A percentile compares a stretch with the other conserved stretches of the same genome.
Conservation (phyloP, 2,113 vertebrate species). For the Charadrius vociferus region DNA sequence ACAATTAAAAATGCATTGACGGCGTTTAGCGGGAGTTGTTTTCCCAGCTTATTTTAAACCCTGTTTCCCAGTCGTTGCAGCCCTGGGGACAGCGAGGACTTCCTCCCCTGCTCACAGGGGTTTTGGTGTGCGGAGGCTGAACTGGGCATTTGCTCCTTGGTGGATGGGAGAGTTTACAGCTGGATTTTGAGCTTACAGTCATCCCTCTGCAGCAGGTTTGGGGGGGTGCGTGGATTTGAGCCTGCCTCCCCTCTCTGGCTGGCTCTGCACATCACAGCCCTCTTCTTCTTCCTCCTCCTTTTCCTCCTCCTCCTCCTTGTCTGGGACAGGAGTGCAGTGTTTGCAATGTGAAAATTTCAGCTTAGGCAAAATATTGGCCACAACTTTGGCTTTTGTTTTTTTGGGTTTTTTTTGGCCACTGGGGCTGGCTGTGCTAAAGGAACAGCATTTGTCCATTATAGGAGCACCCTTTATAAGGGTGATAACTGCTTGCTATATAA, state of each 20-base stretch:
- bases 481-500: neutral
- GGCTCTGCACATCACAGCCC: neutral
- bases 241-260: neutral
- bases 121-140: neutral
- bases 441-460: neutral
- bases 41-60: constrained; percentile 3
- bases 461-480: neutral
- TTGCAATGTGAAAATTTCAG: neutral
- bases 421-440: neutral
- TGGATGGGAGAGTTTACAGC: neutral
- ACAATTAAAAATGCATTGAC: constrained; percentile 15
- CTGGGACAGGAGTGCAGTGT: neutral
- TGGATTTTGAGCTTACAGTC: neutral
- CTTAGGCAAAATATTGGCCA: neutral
- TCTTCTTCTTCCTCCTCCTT: neutral
- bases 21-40: neutral
- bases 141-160: fast-evolving
- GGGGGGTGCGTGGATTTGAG: neutral
- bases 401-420: neutral
- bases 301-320: neutral
- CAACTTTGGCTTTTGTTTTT: neutral
- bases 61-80: neutral
- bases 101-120: neutral
- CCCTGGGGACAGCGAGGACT: fast-evolving
- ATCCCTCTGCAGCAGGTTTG: neutral